phyloP scores from a whole-genome alignment of 2,113 vertebrate species.

The Aviceda subcristata region DNA sequence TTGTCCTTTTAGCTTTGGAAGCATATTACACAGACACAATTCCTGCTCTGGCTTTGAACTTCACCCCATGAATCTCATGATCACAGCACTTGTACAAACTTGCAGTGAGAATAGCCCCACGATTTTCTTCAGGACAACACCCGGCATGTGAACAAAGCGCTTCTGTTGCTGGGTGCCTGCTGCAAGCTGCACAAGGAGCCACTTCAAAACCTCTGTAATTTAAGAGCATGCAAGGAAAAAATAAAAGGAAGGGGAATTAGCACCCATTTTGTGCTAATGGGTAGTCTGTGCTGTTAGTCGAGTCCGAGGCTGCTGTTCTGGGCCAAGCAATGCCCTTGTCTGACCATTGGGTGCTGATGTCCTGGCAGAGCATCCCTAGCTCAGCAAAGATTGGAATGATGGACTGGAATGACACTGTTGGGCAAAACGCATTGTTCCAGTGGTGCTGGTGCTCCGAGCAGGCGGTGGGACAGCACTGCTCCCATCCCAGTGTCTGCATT shows the following conservation, averaged over 20 bases:
- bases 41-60: not conserved
- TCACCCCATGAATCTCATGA: not conserved
- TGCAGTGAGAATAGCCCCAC: not conserved
- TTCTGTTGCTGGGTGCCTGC: not conserved
- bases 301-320: not conserved
- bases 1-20: not conserved
- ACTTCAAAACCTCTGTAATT: no score
- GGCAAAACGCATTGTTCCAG: rapidly evolving
- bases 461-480: not conserved
- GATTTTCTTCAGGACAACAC: not conserved
- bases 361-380: not conserved
- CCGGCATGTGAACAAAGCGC: rapidly evolving
- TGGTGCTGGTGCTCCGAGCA: not conserved
- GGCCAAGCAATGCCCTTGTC: not conserved
- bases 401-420: rapidly evolving
- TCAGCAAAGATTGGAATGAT: not conserved
- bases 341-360: rapidly evolving
- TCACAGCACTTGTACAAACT: not conserved
- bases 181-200: not conserved
- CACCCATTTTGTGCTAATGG: rapidly evolving
- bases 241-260: not conserved
- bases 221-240: not conserved
- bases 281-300: not conserved
- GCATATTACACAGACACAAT: not conserved
- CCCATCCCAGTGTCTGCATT: rapidly evolving